Evolutionary conservation across 2,113 vertebrate species (phyloP).

Genomic region (Sinocyclocheilus grahami): DNA sequence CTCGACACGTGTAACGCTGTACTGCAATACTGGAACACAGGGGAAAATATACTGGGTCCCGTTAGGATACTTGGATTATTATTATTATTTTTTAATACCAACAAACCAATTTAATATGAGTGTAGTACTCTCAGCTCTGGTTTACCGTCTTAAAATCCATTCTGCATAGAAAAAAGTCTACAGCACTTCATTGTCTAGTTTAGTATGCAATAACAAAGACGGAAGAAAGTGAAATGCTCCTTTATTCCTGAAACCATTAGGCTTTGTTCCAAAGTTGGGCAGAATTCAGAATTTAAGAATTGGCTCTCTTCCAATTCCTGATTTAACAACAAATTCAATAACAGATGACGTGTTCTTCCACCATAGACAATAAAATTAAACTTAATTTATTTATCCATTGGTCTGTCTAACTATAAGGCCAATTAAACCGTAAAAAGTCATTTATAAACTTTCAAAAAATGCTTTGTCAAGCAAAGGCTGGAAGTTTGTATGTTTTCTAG

Average conservation of each 20-base stretch:
- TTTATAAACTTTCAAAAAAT: conserved; percentile 1
- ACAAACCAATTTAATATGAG: neutral
- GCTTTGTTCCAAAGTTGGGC: neutral
- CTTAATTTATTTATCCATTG: conserved; percentile 5
- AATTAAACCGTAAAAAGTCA: neutral
- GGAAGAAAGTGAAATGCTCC: neutral
- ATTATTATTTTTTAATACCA: neutral
- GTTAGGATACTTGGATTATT: neutral
- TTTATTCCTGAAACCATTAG: conserved; percentile 19
- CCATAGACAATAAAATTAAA: neutral
- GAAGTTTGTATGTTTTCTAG: neutral
- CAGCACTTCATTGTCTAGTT: neutral
- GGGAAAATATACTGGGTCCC: neutral
- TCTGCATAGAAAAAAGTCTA: neutral
- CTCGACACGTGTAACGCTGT: neutral
- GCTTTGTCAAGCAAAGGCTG: neutral
- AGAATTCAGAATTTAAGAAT: neutral
- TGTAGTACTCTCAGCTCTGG: neutral
- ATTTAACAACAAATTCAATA: conserved; percentile 15
- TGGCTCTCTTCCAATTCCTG: neutral
- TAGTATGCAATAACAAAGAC: neutral
- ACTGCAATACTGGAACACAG: neutral
- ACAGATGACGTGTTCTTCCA: neutral
- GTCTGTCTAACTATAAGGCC: neutral
- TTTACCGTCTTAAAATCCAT: neutral